Evolutionary conservation across 2,113 vertebrate species (phyloP), one percentile per base, ranked within the genome.

Genomic region (Aptenodytes forsteri): DNA sequence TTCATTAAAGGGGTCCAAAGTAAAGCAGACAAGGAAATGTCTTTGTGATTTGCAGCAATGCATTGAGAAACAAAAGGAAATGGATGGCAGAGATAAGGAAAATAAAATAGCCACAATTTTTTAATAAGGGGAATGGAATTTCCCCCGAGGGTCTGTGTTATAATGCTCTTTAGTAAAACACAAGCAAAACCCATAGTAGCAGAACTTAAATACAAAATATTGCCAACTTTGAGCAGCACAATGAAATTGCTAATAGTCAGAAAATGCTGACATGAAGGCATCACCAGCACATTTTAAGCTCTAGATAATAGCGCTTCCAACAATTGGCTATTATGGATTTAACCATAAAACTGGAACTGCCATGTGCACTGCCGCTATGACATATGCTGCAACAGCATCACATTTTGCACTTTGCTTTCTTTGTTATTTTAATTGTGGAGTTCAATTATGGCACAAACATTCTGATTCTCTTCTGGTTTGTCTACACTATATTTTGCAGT

Each of bases 1-100:
- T 96, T 94, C 82, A 93, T 92, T 97, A 94, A 96, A 95, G 71
- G n/a, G 83, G 55, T 94, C 89, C 96, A 95, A 95, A 97, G 85
- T 65, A 97, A 97, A 97, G 87, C 82, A 97, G 95, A 94, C 95
- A 90, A 95, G 94, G 91, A 96, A 95, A 94, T 83, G 82, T 97
- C 91, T 95, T 80, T 93, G 87, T 96, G 89, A 96, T 97, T 94
- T 96, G 82, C 91, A 95, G 95, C 79, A 90, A 77, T 83, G 71
- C 89, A 91, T 86, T 94, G 82, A 93, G 93, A 95, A 97, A 96
- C 70, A 95, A 94, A 95, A 90, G 94, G 93, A 97, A 97, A 92
- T 71, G 96, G 91, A 94, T 94, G 90, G 79, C 76, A 96, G 87
- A 97, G 96, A 97, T 97, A 97, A 97, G 75, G 62, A 96, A 97